A percentile compares a stretch with the other conserved stretches of the same genome.
phyloP scores from a whole-genome alignment of 1,140 invertebrate genomes.

The Glossosoma conforme region DNA sequence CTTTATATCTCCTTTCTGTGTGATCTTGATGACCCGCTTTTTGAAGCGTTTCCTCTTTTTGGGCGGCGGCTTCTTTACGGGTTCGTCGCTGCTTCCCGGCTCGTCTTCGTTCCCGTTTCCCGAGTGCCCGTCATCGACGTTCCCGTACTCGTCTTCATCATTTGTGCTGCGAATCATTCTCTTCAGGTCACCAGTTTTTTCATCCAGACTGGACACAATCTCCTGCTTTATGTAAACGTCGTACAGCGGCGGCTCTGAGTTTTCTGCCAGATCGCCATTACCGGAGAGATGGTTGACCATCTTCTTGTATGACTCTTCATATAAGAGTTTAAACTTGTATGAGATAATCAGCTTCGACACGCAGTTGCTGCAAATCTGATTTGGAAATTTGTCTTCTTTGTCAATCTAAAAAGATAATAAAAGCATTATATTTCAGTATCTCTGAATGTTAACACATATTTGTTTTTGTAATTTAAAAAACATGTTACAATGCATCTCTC shows the following conservation, averaged over 20 bases:
- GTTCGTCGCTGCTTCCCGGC: no score
- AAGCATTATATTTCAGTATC: not conserved
- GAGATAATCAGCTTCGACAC: conserved; percentile 30
- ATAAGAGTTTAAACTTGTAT: conserved; percentile 33
- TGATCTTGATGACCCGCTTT: not conserved
- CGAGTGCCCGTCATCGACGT: not conserved
- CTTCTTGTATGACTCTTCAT: conserved; percentile 29
- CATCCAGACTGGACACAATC: not conserved
- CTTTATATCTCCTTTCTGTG: not conserved
- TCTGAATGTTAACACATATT: not conserved
- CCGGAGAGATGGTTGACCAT: conserved; percentile 12
- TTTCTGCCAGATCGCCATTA: no score
- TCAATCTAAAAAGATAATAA: conserved; percentile 23
- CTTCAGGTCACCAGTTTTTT: not conserved
- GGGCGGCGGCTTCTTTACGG: not conserved
- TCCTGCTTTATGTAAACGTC: not conserved
- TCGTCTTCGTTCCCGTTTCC: no score
- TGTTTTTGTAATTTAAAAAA: not conserved
- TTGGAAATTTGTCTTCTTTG: conserved; percentile 32
- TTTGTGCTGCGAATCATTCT: not conserved
- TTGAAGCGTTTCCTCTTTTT: not conserved
- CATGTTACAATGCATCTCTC: not conserved
- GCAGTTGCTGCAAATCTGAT: conserved; percentile 34
- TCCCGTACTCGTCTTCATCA: not conserved
- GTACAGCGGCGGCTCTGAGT: not conserved